These are phyloP conservation scores for Litoditis marina DNA, from an alignment of 2,888 invertebrate species.

Conservation along the genomic window DNA sequence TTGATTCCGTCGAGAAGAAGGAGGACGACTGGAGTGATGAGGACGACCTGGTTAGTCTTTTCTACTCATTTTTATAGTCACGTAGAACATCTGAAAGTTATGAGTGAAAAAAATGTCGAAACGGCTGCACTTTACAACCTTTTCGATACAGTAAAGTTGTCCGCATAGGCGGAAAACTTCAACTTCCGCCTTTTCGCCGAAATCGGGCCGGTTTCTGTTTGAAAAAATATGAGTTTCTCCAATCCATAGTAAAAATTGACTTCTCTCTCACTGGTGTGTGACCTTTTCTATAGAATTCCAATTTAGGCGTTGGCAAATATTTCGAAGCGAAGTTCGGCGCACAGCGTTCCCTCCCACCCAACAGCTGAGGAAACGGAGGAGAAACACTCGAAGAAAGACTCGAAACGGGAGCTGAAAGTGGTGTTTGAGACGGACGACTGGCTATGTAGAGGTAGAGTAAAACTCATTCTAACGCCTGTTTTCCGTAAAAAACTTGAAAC, in stretches of 20 bases:
- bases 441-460: constrained; percentile 9
- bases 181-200: too few relatives aligned
- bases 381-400: background rate
- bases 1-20: background rate
- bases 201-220: too few relatives aligned
- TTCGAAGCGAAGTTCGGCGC: background rate
- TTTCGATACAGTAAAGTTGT: too few relatives aligned
- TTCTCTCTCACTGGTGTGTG: too few relatives aligned
- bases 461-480: too few relatives aligned
- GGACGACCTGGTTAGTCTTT: background rate
- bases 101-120: too few relatives aligned
- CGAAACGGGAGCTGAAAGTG: constrained; percentile 3
- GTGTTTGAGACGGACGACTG: constrained; percentile 13
- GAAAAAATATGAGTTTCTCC: too few relatives aligned
- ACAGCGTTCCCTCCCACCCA: background rate
- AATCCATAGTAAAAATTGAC: too few relatives aligned
- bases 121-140: too few relatives aligned
- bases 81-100: too few relatives aligned
- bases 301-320: background rate
- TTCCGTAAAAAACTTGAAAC: too few relatives aligned
- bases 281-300: too few relatives aligned
- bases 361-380: constrained; percentile 1
- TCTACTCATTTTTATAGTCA: background rate
- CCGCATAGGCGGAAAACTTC: background rate
- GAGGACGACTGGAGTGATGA: constrained; percentile 5